Conservation (phyloP, 2,888 invertebrate species). For the Thereva unica region DNA sequence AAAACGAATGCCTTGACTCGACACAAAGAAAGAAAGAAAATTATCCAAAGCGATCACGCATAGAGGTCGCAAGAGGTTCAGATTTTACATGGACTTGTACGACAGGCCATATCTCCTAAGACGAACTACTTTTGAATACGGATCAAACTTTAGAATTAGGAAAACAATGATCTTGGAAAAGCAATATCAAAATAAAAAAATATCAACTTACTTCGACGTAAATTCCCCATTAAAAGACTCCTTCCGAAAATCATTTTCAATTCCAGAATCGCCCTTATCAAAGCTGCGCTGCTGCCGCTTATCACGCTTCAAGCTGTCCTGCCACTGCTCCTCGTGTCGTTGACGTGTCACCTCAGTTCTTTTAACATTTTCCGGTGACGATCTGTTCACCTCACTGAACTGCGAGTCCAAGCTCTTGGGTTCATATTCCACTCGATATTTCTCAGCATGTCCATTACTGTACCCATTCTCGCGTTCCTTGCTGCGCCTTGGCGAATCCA, state of each 20-base stretch:
- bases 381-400: slow-evolving; percentile 62
- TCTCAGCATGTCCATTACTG: slow-evolving; percentile 27
- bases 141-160: too few species aligned
- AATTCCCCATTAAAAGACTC: slow-evolving; percentile 67
- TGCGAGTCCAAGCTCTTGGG: slow-evolving; percentile 71
- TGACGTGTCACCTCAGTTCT: slow-evolving; percentile 49
- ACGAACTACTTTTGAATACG: too few species aligned
- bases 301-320: slow-evolving; percentile 65
- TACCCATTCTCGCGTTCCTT: neutral
- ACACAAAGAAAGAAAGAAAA: too few species aligned
- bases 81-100: too few species aligned
- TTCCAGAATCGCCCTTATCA: slow-evolving; percentile 73
- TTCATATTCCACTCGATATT: slow-evolving; percentile 61
- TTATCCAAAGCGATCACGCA: too few species aligned
- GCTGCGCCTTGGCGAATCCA: slow-evolving; percentile 47
- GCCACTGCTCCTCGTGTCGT: slow-evolving; percentile 60
- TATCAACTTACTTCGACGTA: slow-evolving; percentile 51
- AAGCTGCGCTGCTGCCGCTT: slow-evolving; percentile 57
- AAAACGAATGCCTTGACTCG: too few species aligned
- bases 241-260: slow-evolving; percentile 78
- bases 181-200: neutral
- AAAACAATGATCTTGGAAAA: too few species aligned
- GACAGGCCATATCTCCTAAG: too few species aligned
- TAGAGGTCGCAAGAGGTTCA: too few species aligned
- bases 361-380: slow-evolving; percentile 63